These are phyloP conservation scores for Lepidocyrtoides sp. DNA, from an alignment of 2,888 invertebrate genomes.

Conservation along the genomic window DNA sequence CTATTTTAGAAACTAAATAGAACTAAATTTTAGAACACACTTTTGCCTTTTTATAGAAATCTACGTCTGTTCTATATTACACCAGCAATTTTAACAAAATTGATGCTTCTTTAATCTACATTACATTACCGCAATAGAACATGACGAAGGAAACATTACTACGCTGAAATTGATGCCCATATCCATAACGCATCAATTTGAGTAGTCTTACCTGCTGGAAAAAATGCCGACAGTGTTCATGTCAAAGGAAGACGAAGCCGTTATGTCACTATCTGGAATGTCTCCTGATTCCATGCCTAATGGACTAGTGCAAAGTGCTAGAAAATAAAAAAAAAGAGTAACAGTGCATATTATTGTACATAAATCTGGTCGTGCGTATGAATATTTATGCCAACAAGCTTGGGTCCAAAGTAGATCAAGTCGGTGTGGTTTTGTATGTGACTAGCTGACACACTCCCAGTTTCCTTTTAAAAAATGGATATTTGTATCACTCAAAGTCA, in stretches of 20 bases:
- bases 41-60: too few species aligned
- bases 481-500: slow-evolving; percentile 20
- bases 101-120: slow-evolving; percentile 47
- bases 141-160: not conserved
- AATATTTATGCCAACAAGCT: not conserved
- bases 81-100: too few species aligned
- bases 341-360: too few species aligned
- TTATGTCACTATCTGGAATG: slow-evolving; percentile 89
- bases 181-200: slow-evolving; percentile 27
- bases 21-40: too few species aligned
- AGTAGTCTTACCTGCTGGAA: slow-evolving; percentile 88
- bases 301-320: slow-evolving; percentile 89
- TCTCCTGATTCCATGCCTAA: slow-evolving; percentile 90
- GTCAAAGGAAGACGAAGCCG: slow-evolving; percentile 90
- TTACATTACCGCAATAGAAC: slow-evolving; percentile 51
- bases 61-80: too few species aligned
- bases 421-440: not conserved
- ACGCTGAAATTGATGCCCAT: not conserved
- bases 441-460: slow-evolving; percentile 32
- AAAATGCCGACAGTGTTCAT: slow-evolving; percentile 90
- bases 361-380: too few species aligned
- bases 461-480: slow-evolving; percentile 10
- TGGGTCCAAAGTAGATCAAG: not conserved
- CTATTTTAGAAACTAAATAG: too few species aligned
- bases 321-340: slow-evolving; percentile 27